Evolutionary conservation across 2,113 vertebrate genomes (phyloP).

Genomic region (Cynopterus brachyotis): DNA sequence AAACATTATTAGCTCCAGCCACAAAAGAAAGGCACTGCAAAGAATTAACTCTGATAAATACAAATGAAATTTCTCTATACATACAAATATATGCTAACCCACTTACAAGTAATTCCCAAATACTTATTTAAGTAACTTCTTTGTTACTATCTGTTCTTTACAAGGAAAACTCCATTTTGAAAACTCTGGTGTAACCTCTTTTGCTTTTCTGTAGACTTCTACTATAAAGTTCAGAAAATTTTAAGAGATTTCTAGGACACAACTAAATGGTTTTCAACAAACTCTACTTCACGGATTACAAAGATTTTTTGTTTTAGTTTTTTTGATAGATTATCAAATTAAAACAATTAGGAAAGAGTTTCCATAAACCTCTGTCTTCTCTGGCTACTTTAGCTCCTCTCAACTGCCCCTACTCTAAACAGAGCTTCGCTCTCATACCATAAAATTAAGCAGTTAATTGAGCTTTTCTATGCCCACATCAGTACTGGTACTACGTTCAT

Average conservation of each 20-base stretch:
- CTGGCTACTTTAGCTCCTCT: not conserved
- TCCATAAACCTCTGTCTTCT: not conserved
- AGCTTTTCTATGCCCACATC: not conserved
- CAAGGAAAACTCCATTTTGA: not conserved
- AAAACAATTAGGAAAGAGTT: not conserved
- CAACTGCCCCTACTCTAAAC: not conserved
- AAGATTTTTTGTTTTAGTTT: not conserved
- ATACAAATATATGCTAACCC: not conserved
- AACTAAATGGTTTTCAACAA: conserved; percentile 32
- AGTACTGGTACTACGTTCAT: not conserved
- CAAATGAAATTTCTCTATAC: conserved; percentile 2
- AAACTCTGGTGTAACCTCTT: not conserved
- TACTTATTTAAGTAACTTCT: conserved; percentile 50
- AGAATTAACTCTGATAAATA: conserved; percentile 41
- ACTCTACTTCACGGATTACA: not conserved
- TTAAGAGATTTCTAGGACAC: conserved; percentile 21
- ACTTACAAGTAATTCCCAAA: not conserved
- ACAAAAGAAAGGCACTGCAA: not conserved
- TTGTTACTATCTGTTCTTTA: not conserved
- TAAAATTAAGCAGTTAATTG: not conserved
- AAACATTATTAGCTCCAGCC: conserved; percentile 33
- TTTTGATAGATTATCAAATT: not conserved
- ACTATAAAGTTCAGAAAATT: conserved; percentile 38
- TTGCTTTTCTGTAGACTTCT: conserved; percentile 16
- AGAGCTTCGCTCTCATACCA: not conserved